Percentiles rank a stretch among this genome's conserved stretches.
Evolutionary conservation across 2,113 vertebrate genomes (phyloP).

Genomic region (Alaudala cheleensis): DNA sequence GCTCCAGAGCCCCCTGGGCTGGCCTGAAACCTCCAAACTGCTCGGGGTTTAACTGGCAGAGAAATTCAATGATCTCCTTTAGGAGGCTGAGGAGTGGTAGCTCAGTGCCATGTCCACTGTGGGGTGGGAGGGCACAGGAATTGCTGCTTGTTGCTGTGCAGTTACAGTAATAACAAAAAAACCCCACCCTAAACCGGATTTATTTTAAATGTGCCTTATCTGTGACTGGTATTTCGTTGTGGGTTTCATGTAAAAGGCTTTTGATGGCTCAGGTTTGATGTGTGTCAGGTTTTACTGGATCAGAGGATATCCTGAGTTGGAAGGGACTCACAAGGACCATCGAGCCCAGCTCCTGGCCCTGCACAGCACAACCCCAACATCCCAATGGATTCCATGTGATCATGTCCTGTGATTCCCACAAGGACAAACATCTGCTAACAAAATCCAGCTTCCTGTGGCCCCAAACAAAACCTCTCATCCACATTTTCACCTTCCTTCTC

Average conservation of each 20-base stretch:
- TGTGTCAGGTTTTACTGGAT: not conserved
- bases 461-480: not conserved
- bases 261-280: not conserved
- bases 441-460: not conserved
- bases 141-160: not conserved
- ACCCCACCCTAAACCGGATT: no score
- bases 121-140: not conserved
- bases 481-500: not conserved
- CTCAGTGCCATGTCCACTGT: not conserved
- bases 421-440: not conserved
- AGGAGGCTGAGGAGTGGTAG: fast-evolving
- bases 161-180: not conserved
- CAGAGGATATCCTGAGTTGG: not conserved
- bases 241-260: not conserved
- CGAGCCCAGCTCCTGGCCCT: fast-evolving
- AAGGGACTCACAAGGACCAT: not conserved
- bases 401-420: not conserved
- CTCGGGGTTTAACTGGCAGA: not conserved
- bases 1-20: not conserved
- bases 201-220: not conserved
- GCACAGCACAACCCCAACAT: not conserved
- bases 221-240: not conserved
- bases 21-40: not conserved
- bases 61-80: not conserved
- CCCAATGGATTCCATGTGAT: not conserved